Evolutionary conservation across 2,888 invertebrate genomes (phyloP).

Genomic region (Eupithecia vulgata): DNA sequence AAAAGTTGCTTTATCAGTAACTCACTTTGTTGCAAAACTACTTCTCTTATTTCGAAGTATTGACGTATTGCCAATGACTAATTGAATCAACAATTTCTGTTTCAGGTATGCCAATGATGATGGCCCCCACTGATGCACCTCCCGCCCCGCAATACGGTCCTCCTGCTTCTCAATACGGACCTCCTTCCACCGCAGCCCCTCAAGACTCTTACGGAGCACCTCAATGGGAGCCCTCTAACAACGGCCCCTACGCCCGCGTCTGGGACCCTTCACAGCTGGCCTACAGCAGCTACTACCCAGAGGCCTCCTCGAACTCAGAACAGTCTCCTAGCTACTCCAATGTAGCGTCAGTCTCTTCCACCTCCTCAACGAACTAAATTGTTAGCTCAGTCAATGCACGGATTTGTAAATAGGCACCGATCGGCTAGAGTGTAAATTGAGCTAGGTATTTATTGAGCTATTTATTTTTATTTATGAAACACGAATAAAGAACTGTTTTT

Average conservation of each 20-base stretch:
- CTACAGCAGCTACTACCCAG: constrained; percentile 89
- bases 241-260: constrained; percentile 91
- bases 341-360: constrained; percentile 77
- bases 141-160: constrained; percentile 88
- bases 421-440: constrained; percentile 72
- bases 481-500: constrained; percentile 73
- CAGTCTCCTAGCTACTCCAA: constrained; percentile 80
- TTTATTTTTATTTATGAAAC: constrained; percentile 80
- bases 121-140: constrained; percentile 84
- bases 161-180: constrained; percentile 84
- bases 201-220: constrained; percentile 87
- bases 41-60: neutral
- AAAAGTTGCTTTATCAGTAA: neutral
- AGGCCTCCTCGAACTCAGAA: constrained; percentile 84
- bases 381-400: constrained; percentile 58
- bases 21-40: neutral
- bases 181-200: constrained; percentile 83
- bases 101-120: constrained; percentile 90
- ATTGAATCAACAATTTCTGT: constrained; percentile 18
- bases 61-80: neutral
- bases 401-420: constrained; percentile 70
- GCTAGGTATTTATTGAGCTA: constrained; percentile 73
- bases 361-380: constrained; percentile 53
- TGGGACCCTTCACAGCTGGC: constrained; percentile 89
- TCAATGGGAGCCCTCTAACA: constrained; percentile 88